phyloP scores from a whole-genome alignment of 2,113 vertebrate species.

The Scomber japonicus region DNA sequence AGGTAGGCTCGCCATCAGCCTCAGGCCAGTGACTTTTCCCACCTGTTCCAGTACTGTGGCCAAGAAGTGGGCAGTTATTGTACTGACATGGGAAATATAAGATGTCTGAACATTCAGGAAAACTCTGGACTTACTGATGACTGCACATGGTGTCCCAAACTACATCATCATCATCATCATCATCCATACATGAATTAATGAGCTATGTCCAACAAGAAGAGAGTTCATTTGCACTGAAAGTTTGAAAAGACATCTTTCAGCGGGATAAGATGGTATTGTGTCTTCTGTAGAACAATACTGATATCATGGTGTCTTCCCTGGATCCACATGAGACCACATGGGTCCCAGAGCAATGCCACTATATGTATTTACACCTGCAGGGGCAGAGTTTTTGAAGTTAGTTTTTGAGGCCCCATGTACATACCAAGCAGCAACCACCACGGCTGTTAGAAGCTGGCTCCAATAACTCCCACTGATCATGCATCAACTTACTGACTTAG shows the following conservation, averaged over 20 bases:
- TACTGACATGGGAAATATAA: slow-evolving; percentile 58
- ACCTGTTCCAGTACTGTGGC: slow-evolving; percentile 65
- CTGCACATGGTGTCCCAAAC: slow-evolving; percentile 51
- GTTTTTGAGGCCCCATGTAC: slow-evolving; percentile 1
- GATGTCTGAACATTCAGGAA: slow-evolving; percentile 55
- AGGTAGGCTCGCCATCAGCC: slow-evolving; percentile 69
- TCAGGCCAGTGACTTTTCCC: slow-evolving; percentile 73
- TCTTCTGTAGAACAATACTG: neutral
- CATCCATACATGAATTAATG: slow-evolving; percentile 53
- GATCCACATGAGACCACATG: neutral
- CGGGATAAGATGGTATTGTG: neutral
- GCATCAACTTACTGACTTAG: too few relatives aligned
- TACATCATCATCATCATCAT: slow-evolving; percentile 53
- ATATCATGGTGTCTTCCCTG: slow-evolving; percentile 14
- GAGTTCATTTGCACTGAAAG: slow-evolving; percentile 39
- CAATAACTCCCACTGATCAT: too few relatives aligned
- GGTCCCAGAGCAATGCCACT: neutral
- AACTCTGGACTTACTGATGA: slow-evolving; percentile 64
- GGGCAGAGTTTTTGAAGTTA: neutral
- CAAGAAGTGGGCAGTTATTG: slow-evolving; percentile 60
- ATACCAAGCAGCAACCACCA: neutral
- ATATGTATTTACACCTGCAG: neutral
- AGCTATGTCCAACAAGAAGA: slow-evolving; percentile 32
- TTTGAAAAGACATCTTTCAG: slow-evolving; percentile 42
- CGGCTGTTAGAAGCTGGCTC: too few relatives aligned